Evolutionary conservation across 2,797 vertebrate genomes (phyloP).

Genomic region (Pristis pectinata): DNA sequence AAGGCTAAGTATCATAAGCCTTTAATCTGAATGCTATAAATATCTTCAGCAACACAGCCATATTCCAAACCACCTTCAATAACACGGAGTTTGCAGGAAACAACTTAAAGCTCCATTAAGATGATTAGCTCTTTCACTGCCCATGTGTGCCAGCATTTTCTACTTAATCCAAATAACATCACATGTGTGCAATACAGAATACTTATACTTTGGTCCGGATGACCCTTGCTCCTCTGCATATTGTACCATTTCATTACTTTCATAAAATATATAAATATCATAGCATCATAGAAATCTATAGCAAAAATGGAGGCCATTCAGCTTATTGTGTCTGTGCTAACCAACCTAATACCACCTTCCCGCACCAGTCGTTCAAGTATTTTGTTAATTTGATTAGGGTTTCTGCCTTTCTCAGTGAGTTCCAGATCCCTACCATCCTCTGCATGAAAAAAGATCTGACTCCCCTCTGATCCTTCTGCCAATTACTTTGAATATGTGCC

Average conservation of each 20-base stretch:
- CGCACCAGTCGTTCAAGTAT: too few species aligned
- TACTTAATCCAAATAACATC: neutral
- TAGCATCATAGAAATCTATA: too few species aligned
- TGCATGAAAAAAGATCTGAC: too few species aligned
- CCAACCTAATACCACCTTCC: too few species aligned
- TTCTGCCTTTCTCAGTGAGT: too few species aligned
- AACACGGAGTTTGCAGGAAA: neutral
- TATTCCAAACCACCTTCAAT: neutral
- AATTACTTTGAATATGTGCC: too few species aligned
- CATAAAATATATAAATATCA: too few species aligned
- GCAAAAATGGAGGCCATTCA: too few species aligned
- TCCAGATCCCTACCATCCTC: too few species aligned
- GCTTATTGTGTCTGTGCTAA: too few species aligned
- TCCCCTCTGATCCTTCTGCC: too few species aligned
- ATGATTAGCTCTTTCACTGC: neutral
- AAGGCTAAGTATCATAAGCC: neutral
- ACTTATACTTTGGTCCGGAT: neutral
- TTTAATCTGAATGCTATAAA: constrained; percentile 31
- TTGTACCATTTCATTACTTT: neutral
- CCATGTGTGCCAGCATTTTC: neutral
- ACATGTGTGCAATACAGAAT: neutral
- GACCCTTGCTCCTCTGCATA: neutral
- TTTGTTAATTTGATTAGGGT: too few species aligned
- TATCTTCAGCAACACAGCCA: neutral
- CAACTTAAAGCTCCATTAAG: neutral